Conservation (phyloP, 2,888 invertebrate genomes). For the Cinara cedri region DNA sequence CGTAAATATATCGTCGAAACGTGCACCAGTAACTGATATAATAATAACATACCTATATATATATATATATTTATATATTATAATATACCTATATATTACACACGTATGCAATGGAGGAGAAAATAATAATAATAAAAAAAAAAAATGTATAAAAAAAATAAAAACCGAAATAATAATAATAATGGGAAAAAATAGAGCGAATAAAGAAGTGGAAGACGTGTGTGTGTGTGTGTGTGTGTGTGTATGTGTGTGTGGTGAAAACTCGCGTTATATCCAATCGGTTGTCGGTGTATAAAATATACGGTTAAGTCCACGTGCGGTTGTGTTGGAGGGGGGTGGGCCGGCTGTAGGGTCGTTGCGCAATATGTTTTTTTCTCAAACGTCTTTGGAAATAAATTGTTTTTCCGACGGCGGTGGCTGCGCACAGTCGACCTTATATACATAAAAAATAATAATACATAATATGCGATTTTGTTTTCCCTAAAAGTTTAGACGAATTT, state of each 20-base stretch:
- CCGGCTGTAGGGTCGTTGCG: neutral
- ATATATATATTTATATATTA: neutral
- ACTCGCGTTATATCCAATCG: constrained; percentile 32
- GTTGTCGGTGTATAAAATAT: constrained; percentile 33
- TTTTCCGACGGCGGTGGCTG: constrained; percentile 13
- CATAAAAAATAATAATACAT: too few species aligned
- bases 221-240: neutral
- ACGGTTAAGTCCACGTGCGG: neutral
- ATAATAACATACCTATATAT: neutral
- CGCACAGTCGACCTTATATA: too few species aligned
- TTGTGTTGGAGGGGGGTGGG: neutral
- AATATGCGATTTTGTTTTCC: too few species aligned
- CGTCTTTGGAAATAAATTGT: constrained; percentile 49
- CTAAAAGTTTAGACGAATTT: too few species aligned
- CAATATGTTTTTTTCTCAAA: constrained; percentile 48
- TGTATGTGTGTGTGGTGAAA: neutral
- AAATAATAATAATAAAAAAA: constrained; percentile 7
- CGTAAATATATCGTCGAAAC: constrained; percentile 3
- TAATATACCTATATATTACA: constrained; percentile 1
- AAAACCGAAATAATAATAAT: constrained; percentile 12
- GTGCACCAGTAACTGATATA: neutral
- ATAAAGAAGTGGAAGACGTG: constrained; percentile 2
- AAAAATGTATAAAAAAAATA: too few species aligned
- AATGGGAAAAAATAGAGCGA: constrained; percentile 17
- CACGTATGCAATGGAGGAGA: neutral